phyloP scores from a whole-genome alignment of 2,888 invertebrate genomes.

The Aleiodes alternator region DNA sequence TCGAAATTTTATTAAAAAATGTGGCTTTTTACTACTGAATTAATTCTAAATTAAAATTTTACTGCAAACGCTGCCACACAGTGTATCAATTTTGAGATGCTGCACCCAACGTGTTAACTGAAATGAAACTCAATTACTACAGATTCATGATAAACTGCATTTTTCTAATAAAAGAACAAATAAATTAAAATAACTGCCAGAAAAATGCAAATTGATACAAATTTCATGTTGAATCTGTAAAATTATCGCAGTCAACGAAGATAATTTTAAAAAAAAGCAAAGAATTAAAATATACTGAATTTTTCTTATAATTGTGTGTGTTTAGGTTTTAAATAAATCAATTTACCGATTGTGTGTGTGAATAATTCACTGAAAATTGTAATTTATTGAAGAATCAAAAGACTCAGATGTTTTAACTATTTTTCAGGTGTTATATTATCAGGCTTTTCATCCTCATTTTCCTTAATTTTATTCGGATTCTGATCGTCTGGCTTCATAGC shows the following conservation, averaged over 20 bases:
- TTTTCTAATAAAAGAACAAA: too few relatives aligned
- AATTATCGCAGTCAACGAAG: conserved; percentile 12
- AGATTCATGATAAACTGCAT: neutral
- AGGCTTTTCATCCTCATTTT: conserved; percentile 74
- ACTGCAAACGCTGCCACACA: conserved; percentile 1
- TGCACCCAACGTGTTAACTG: conserved; percentile 4
- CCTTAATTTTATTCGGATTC: conserved; percentile 78
- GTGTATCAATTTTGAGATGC: neutral
- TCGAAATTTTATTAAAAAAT: too few relatives aligned
- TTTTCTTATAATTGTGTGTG: neutral
- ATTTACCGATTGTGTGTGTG: too few relatives aligned
- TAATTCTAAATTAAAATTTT: neutral
- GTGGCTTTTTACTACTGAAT: too few relatives aligned
- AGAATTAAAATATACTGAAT: neutral
- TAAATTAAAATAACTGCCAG: conserved; percentile 16
- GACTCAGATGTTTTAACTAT: neutral
- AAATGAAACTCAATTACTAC: neutral
- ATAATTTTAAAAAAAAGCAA: neutral
- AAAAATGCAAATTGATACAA: neutral
- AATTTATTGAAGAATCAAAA: neutral
- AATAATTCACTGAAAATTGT: neutral
- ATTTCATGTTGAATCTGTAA: conserved; percentile 3
- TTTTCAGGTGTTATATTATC: conserved; percentile 8
- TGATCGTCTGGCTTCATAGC: conserved; percentile 98
- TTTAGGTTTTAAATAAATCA: neutral